Conservation (phyloP, 2,888 invertebrate species). For the Chelonus formosanus region DNA sequence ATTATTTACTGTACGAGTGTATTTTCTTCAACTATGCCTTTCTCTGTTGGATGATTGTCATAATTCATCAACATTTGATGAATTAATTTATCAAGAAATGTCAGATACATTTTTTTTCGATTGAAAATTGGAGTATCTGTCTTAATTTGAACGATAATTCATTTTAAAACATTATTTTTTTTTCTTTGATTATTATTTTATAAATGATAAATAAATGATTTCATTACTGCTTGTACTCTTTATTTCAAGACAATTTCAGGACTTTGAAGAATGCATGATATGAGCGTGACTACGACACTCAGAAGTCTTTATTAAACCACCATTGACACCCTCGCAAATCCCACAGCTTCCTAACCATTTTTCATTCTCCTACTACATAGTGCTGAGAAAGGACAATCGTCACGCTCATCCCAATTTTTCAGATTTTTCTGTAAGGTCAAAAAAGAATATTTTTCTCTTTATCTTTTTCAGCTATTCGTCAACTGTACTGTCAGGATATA, state of each 20-base stretch:
- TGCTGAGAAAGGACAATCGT: constrained; percentile 29
- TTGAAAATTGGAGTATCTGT: no score
- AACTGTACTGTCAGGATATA: no score
- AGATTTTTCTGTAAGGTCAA: constrained; percentile 8
- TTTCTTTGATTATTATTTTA: not conserved
- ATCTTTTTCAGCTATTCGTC: not conserved
- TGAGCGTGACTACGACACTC: constrained; percentile 45
- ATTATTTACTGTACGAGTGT: constrained; percentile 3
- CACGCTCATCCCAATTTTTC: constrained; percentile 24
- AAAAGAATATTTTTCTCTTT: not conserved
- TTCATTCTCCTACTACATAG: constrained; percentile 23
- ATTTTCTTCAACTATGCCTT: not conserved
- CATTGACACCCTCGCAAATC: constrained; percentile 41
- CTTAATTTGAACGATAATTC: no score
- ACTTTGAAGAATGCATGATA: constrained; percentile 59
- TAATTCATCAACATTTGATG: no score
- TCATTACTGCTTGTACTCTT: constrained; percentile 23
- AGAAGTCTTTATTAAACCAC: constrained; percentile 55
- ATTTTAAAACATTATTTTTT: no score
- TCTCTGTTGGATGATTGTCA: no score
- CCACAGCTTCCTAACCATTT: constrained; percentile 34
- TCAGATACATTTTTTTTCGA: no score
- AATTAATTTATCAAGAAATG: no score
- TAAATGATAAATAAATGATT: constrained; percentile 24
- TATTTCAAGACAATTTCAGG: constrained; percentile 49